Conservation (phyloP, 2,113 vertebrate genomes). For the Sprattus sprattus region DNA sequence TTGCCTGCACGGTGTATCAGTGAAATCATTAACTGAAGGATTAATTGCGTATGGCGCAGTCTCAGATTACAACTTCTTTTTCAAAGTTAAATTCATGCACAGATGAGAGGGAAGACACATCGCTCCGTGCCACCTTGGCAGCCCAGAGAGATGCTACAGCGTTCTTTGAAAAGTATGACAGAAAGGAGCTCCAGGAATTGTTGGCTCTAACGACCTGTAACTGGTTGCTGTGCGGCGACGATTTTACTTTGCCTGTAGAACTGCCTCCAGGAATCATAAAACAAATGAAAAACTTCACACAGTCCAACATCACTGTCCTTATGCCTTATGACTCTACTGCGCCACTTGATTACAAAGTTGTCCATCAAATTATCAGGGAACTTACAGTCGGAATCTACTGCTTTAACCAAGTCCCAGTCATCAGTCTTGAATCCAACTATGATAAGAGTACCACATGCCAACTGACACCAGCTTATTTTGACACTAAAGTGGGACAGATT, state of each 20-base stretch:
- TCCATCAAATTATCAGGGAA: conserved; percentile 74
- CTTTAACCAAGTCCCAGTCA: conserved; percentile 72
- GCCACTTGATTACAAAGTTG: conserved; percentile 66
- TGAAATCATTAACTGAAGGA: not conserved
- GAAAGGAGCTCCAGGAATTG: conserved; percentile 67
- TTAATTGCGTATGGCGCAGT: conserved; percentile 7
- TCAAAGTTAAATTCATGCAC: conserved; percentile 26
- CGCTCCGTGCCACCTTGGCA: conserved; percentile 59
- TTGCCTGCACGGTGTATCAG: not conserved
- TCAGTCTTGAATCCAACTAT: conserved; percentile 68
- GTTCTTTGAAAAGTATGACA: conserved; percentile 70
- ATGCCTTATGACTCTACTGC: conserved; percentile 59
- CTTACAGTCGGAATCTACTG: conserved; percentile 70
- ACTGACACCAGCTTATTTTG: conserved; percentile 68
- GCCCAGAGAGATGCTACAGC: conserved; percentile 65
- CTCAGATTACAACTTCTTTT: not conserved
- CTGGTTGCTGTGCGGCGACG: conserved; percentile 66
- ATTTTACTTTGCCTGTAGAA: conserved; percentile 49
- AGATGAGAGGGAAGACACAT: conserved; percentile 52
- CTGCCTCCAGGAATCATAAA: conserved; percentile 63
- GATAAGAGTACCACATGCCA: conserved; percentile 70
- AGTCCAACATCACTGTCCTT: conserved; percentile 60
- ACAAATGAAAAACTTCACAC: conserved; percentile 61
- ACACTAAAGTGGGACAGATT: conserved; percentile 70
- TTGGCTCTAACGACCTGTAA: conserved; percentile 56